Conservation (phyloP, 2,888 invertebrate species). For the Salpingus planirostris region DNA sequence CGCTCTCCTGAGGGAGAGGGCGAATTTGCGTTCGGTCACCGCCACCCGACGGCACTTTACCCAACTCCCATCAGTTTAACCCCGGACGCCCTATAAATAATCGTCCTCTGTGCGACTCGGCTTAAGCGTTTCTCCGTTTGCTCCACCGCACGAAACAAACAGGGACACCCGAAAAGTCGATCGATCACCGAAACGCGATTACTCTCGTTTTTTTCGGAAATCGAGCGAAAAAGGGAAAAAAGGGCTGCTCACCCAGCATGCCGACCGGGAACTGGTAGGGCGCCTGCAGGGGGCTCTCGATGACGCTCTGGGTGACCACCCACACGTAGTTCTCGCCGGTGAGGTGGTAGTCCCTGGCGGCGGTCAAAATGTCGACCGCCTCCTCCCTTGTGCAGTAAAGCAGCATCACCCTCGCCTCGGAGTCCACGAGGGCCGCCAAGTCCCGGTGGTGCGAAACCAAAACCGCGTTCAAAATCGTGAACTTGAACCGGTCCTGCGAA, state of each 20-base stretch:
- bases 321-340: slow-evolving; percentile 91
- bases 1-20: too few relatives aligned
- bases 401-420: slow-evolving; percentile 87
- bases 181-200: too few relatives aligned
- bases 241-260: slow-evolving; percentile 65
- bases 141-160: too few relatives aligned
- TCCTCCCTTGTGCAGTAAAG: slow-evolving; percentile 85
- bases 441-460: slow-evolving; percentile 71
- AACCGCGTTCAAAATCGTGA: slow-evolving; percentile 79
- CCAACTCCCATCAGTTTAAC: too few relatives aligned
- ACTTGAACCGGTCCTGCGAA: slow-evolving; percentile 56
- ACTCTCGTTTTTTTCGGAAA: too few relatives aligned
- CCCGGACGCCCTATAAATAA: too few relatives aligned
- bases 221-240: not conserved
- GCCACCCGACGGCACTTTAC: too few relatives aligned
- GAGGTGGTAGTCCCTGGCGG: slow-evolving; percentile 66
- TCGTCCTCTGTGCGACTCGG: too few relatives aligned
- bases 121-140: too few relatives aligned
- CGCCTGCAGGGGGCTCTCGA: slow-evolving; percentile 69
- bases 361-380: slow-evolving; percentile 71
- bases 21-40: too few relatives aligned
- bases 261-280: slow-evolving; percentile 79
- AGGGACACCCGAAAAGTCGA: too few relatives aligned
- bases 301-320: slow-evolving; percentile 93
- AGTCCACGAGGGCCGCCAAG: slow-evolving; percentile 72